phyloP scores from a whole-genome alignment of 2,113 vertebrate species.

The Actinemys pallida region DNA sequence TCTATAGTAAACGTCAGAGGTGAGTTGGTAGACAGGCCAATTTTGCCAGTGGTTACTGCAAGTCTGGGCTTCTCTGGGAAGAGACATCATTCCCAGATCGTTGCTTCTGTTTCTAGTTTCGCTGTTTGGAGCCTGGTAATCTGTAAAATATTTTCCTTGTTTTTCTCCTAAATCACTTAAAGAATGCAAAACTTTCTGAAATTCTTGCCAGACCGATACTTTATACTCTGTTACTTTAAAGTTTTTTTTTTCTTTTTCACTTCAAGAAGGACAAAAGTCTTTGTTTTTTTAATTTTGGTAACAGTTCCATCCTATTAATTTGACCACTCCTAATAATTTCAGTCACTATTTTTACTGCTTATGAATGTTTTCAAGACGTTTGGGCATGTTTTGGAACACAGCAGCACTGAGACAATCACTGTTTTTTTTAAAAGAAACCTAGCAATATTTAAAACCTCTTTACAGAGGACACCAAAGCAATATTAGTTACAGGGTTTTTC shows the following conservation, averaged over 20 bases:
- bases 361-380: background rate
- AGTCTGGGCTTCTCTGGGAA: background rate
- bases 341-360: background rate
- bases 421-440: background rate
- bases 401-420: background rate
- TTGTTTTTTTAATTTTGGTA: background rate
- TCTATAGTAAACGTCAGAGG: background rate
- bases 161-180: background rate
- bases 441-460: background rate
- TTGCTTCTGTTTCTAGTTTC: background rate
- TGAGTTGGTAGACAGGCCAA: fast-evolving
- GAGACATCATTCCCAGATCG: background rate
- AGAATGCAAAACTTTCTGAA: background rate
- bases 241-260: background rate
- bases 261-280: background rate
- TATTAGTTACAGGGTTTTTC: background rate
- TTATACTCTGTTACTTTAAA: background rate
- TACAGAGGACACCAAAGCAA: background rate
- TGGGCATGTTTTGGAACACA: background rate
- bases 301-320: background rate
- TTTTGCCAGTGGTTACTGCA: background rate
- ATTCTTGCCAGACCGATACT: background rate
- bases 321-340: background rate
- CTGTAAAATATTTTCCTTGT: background rate
- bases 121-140: fast-evolving